Percentiles rank a stretch among this genome's conserved stretches.
Evolutionary conservation across 2,113 vertebrate genomes (phyloP).

Genomic region (Python bivittatus): DNA sequence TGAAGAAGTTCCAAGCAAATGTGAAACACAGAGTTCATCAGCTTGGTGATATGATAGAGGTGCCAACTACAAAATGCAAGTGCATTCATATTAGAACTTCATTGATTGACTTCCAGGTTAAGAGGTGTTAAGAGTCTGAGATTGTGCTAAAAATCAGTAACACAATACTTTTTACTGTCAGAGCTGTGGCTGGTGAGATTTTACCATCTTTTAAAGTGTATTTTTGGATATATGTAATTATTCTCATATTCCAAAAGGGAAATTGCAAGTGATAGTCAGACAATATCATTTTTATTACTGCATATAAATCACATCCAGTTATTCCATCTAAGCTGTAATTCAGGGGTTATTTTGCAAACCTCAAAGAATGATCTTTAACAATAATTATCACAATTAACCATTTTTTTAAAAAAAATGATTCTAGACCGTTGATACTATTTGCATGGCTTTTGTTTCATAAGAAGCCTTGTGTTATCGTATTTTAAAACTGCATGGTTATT

Average conservation of each 20-base stretch:
- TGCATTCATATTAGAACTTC: not conserved
- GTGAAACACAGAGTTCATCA: too few species aligned
- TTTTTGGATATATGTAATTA: not conserved
- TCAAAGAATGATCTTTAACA: conserved; percentile 33
- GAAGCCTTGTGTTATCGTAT: conserved; percentile 17
- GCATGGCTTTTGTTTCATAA: not conserved
- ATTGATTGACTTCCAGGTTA: not conserved
- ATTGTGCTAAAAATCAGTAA: not conserved
- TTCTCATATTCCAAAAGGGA: not conserved
- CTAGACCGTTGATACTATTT: not conserved
- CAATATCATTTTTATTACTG: not conserved
- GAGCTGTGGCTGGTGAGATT: not conserved
- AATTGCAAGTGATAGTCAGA: not conserved
- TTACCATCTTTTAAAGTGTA: not conserved
- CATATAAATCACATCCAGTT: not conserved
- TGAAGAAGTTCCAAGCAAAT: too few species aligned
- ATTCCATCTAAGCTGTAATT: conserved; percentile 9
- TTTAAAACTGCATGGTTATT: not conserved
- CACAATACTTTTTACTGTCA: not conserved
- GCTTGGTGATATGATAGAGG: too few species aligned
- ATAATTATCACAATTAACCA: not conserved
- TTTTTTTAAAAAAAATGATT: not conserved
- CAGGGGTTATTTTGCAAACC: conserved; percentile 13
- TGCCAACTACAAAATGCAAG: too few species aligned
- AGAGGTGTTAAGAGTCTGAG: not conserved